Evolutionary conservation across 1,140 invertebrate species (phyloP).

Genomic region (Saccostrea cuccullata): DNA sequence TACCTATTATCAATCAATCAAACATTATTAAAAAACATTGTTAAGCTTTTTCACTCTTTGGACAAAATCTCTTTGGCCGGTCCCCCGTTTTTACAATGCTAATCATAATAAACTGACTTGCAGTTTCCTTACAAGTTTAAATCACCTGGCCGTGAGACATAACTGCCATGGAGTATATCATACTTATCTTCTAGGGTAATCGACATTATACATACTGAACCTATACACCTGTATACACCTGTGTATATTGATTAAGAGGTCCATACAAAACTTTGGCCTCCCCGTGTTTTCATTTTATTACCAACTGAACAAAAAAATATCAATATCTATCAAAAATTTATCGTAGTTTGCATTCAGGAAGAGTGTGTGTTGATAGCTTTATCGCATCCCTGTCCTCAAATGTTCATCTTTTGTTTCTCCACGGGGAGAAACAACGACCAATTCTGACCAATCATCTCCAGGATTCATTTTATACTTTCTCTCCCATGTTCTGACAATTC

Average conservation of each 20-base stretch:
- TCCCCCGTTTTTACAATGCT: not conserved
- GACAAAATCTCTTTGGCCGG: not conserved
- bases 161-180: too few species aligned
- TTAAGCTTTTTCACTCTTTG: not conserved
- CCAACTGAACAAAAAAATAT: not conserved
- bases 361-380: too few species aligned
- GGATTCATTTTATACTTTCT: too few species aligned
- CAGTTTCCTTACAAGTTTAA: too few species aligned
- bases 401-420: too few species aligned
- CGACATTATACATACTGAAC: not conserved
- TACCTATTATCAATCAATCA: not conserved
- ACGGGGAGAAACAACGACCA: too few species aligned
- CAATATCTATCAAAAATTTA: constrained; percentile 29
- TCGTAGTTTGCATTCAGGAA: not conserved
- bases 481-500: too few species aligned
- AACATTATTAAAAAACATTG: not conserved
- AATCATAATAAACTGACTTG: not conserved
- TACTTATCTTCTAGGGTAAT: too few species aligned
- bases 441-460: too few species aligned
- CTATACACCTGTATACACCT: not conserved
- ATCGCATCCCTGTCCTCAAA: too few species aligned
- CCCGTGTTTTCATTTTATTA: not conserved
- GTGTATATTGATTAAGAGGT: not conserved
- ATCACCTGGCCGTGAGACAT: too few species aligned
- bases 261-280: not conserved